Percentiles rank a stretch among this genome's conserved stretches.
Evolutionary conservation across 2,797 vertebrate genomes (phyloP).

Genomic region (Psittacula derbiana): DNA sequence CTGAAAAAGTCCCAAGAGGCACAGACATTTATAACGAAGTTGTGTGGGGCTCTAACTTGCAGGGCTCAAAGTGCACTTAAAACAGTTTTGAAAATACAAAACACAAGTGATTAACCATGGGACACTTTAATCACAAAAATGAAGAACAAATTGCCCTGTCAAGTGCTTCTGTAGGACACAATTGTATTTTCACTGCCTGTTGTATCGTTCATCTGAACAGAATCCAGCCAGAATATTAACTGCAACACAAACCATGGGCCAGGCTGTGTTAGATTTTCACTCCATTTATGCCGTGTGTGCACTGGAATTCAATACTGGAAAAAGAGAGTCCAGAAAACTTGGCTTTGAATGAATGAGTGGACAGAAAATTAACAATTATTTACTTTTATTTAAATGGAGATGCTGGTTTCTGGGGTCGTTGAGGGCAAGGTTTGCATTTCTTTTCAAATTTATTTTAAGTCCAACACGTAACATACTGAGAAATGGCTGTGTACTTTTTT

Average conservation of each 20-base stretch:
- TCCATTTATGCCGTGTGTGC: neutral
- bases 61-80: neutral
- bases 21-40: neutral
- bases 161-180: neutral
- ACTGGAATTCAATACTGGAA: neutral
- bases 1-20: conserved; percentile 32
- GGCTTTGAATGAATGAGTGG: neutral
- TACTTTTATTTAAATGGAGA: neutral
- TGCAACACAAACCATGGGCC: neutral
- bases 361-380: neutral
- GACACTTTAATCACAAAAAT: neutral
- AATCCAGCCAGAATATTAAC: neutral
- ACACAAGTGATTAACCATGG: neutral
- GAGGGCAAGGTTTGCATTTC: neutral
- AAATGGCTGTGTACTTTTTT: neutral
- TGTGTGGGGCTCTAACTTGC: neutral
- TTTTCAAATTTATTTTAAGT: neutral
- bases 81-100: neutral
- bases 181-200: neutral
- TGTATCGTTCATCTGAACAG: neutral
- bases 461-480: neutral
- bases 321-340: neutral
- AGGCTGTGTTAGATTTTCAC: neutral
- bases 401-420: neutral
- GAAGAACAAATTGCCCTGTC: neutral